Evolutionary conservation across 2,797 vertebrate genomes (phyloP).

Genomic region (Microctenopoma stevenorrisi): DNA sequence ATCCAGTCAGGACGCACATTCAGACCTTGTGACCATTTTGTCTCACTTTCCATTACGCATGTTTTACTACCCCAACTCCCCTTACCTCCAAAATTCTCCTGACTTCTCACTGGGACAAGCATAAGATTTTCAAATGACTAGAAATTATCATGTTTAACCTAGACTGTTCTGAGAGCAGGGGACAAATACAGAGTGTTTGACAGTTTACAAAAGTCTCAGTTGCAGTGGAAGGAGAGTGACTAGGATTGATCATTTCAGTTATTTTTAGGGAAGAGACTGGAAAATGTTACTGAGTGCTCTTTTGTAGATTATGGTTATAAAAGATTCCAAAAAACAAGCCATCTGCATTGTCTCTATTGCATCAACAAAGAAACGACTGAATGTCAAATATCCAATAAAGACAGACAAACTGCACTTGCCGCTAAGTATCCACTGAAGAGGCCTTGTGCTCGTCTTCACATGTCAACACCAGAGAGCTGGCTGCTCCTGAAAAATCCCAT

Average conservation of each 20-base stretch:
- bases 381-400: slow-evolving; percentile 14
- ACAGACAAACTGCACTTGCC: slow-evolving; percentile 32
- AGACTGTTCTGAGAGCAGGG: too few relatives aligned
- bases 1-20: too few relatives aligned
- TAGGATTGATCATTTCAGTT: slow-evolving; percentile 16
- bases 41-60: too few relatives aligned
- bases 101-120: too few relatives aligned
- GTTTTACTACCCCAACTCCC: too few relatives aligned
- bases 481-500: slow-evolving; percentile 56
- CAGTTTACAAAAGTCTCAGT: slow-evolving; percentile 5
- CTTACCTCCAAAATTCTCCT: too few relatives aligned
- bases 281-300: slow-evolving; percentile 15
- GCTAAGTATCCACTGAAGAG: slow-evolving; percentile 31
- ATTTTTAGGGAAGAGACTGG: not conserved
- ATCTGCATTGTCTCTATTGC: slow-evolving; percentile 5
- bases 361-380: slow-evolving; percentile 1
- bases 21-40: too few relatives aligned
- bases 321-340: not conserved
- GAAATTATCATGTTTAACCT: too few relatives aligned
- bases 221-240: not conserved
- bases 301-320: slow-evolving; percentile 12
- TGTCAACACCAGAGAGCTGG: slow-evolving; percentile 43
- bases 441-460: slow-evolving; percentile 27
- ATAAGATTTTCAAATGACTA: too few relatives aligned
- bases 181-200: not conserved